Evolutionary conservation across 2,113 vertebrate species (phyloP).

Genomic region (Dasyprocta punctata): DNA sequence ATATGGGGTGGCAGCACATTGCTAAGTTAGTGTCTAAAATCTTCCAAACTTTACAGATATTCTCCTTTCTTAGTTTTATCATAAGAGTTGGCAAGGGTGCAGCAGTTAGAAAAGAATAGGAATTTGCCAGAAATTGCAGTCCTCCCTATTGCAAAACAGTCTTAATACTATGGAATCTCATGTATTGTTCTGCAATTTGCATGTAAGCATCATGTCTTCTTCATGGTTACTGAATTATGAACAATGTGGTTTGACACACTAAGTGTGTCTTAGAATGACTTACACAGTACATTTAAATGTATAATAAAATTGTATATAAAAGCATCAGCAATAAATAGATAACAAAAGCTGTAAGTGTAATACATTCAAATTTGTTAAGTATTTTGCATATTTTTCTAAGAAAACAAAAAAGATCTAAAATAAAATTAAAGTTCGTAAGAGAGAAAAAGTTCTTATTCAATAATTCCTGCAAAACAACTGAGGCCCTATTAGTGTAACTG

Average conservation of each 20-base stretch:
- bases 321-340: neutral
- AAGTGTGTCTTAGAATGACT: neutral
- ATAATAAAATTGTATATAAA: neutral
- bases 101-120: neutral
- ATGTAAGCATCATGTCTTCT: neutral
- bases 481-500: neutral
- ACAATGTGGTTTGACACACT: neutral
- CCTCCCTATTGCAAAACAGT: neutral
- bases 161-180: neutral
- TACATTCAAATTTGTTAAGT: neutral
- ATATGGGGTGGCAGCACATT: neutral
- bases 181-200: neutral
- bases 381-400: neutral
- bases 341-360: neutral
- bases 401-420: neutral
- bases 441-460: neutral
- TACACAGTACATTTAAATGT: neutral
- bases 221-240: neutral
- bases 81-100: neutral
- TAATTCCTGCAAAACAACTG: neutral
- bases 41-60: neutral
- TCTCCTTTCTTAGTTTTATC: neutral
- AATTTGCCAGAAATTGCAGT: neutral
- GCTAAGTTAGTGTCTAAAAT: no score
- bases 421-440: neutral